These are phyloP conservation scores for Lacerta agilis DNA, from an alignment of 2,797 vertebrate genomes.

Conservation along the genomic window DNA sequence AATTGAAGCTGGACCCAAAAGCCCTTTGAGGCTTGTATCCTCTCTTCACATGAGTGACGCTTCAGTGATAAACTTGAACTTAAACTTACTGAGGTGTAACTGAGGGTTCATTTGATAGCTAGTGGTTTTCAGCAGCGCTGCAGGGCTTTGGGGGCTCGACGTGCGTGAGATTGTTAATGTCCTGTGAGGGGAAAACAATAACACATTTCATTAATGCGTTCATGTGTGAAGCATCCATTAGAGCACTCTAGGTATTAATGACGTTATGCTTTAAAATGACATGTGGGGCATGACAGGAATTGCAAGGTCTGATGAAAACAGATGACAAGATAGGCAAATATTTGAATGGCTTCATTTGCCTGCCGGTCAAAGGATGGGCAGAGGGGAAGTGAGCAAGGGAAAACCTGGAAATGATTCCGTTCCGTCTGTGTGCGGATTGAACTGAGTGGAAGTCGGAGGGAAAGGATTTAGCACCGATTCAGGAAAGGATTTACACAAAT, in stretches of 20 bases:
- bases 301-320: slow-evolving; percentile 82
- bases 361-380: slow-evolving; percentile 73
- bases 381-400: slow-evolving; percentile 60
- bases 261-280: slow-evolving; percentile 84
- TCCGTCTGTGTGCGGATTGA: slow-evolving; percentile 52
- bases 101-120: slow-evolving; percentile 86
- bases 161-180: slow-evolving; percentile 82
- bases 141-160: slow-evolving; percentile 75
- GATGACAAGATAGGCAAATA: slow-evolving; percentile 84
- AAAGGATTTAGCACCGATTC: slow-evolving; percentile 26
- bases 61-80: slow-evolving; percentile 86
- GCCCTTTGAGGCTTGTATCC: slow-evolving; percentile 80
- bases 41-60: slow-evolving; percentile 81
- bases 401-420: slow-evolving; percentile 68
- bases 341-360: slow-evolving; percentile 85
- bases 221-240: slow-evolving; percentile 86
- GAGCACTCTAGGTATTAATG: slow-evolving; percentile 83
- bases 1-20: slow-evolving; percentile 78
- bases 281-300: slow-evolving; percentile 83
- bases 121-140: slow-evolving; percentile 79
- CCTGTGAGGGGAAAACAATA: slow-evolving; percentile 85
- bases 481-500: not conserved
- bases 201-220: slow-evolving; percentile 85
- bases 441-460: slow-evolving; percentile 47
- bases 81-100: slow-evolving; percentile 83